These are phyloP conservation scores for Spisula solida DNA, from an alignment of 2,888 invertebrate genomes.

Conservation along the genomic window DNA sequence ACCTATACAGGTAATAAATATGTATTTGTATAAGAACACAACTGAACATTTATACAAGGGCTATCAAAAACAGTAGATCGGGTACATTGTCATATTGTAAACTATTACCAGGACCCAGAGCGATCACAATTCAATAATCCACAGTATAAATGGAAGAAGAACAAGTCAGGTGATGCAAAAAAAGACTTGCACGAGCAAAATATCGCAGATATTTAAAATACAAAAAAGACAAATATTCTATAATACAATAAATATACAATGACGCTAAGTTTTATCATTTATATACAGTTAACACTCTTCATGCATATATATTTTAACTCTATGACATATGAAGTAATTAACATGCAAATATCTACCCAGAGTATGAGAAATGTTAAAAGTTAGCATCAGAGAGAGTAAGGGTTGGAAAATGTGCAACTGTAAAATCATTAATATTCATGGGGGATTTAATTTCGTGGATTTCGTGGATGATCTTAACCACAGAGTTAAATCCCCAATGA, in stretches of 20 bases:
- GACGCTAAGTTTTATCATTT: slow-evolving; percentile 1
- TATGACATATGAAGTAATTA: not conserved
- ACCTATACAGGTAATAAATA: not conserved
- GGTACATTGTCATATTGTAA: not conserved
- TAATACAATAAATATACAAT: slow-evolving; percentile 31
- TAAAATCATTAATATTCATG: too few relatives aligned
- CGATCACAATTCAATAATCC: not conserved
- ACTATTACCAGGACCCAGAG: not conserved
- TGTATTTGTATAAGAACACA: not conserved
- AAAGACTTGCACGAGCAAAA: slow-evolving; percentile 35
- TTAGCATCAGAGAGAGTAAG: too few relatives aligned
- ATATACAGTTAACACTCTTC: not conserved
- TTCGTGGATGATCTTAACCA: too few relatives aligned
- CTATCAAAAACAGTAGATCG: not conserved
- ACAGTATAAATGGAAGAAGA: slow-evolving; percentile 17
- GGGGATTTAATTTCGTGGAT: too few relatives aligned
- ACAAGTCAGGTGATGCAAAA: slow-evolving; percentile 30
- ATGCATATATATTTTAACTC: not conserved
- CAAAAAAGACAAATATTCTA: slow-evolving; percentile 1
- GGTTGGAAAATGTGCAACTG: too few relatives aligned
- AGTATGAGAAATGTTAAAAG: not conserved
- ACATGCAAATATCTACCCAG: not conserved
- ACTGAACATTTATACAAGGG: not conserved
- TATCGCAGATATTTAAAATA: slow-evolving; percentile 38
- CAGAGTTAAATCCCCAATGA: too few relatives aligned